These are phyloP conservation scores for Ellobium chinense DNA, from an alignment of 2,888 invertebrate species.

Conservation along the genomic window DNA sequence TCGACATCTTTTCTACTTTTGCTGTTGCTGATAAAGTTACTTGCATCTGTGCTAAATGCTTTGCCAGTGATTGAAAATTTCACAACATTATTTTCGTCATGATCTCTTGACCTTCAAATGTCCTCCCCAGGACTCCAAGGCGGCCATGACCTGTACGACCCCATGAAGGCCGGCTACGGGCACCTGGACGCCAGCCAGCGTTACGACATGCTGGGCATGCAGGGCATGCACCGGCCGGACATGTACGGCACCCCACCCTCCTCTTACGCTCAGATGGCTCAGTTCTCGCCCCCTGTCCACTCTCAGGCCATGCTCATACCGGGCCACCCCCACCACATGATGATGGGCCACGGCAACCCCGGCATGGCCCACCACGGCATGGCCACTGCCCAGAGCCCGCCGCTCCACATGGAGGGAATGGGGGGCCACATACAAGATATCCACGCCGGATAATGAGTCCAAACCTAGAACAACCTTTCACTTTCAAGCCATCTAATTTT, in stretches of 20 bases:
- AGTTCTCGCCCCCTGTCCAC: conserved; percentile 79
- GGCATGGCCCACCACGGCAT: conserved; percentile 79
- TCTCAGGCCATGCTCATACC: conserved; percentile 81
- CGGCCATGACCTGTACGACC: conserved; percentile 75
- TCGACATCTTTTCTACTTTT: no score
- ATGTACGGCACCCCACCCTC: conserved; percentile 77
- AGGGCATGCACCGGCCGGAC: conserved; percentile 73
- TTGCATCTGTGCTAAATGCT: no score
- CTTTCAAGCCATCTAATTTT: no score
- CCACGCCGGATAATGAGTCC: conserved; percentile 70
- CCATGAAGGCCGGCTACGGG: conserved; percentile 74
- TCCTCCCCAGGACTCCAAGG: conserved; percentile 65
- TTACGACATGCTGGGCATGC: conserved; percentile 69
- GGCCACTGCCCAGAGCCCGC: conserved; percentile 78
- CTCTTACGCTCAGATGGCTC: conserved; percentile 79
- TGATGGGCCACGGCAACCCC: conserved; percentile 79
- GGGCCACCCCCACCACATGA: conserved; percentile 80
- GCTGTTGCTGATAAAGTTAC: no score
- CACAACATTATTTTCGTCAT: no score
- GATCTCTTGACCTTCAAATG: no score
- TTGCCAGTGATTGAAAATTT: no score
- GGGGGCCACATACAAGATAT: conserved; percentile 78
- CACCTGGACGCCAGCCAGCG: conserved; percentile 71
- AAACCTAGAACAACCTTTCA: background rate
- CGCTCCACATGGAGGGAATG: conserved; percentile 78